phyloP scores from a whole-genome alignment of 2,888 invertebrate species.

The Arrhopalites spinosus region DNA sequence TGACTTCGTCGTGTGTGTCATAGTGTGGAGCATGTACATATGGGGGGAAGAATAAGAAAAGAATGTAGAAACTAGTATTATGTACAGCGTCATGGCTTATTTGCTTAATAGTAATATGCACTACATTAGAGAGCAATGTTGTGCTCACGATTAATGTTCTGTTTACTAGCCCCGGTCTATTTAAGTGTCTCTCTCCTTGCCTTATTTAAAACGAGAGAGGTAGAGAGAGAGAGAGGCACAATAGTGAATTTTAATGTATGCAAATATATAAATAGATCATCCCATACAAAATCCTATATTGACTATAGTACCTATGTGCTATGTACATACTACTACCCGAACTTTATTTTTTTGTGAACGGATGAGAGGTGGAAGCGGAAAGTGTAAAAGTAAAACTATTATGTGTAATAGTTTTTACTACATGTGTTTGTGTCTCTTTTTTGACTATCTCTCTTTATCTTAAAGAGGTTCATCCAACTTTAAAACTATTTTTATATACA shows the following conservation, averaged over 20 bases:
- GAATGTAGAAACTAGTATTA: background rate
- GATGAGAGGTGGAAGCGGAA: background rate
- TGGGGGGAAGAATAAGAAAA: background rate
- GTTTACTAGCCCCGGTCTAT: conserved; percentile 14
- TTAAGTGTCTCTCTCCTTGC: conserved; percentile 2
- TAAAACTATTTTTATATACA: too few species aligned
- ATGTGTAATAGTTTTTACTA: too few species aligned
- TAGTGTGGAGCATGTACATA: background rate
- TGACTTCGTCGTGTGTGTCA: conserved; percentile 15
- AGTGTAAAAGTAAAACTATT: conserved; percentile 9
- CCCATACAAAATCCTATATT: too few species aligned
- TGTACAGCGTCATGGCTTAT: conserved; percentile 35
- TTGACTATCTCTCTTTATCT: conserved; percentile 5
- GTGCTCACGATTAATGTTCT: conserved; percentile 33
- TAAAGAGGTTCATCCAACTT: too few species aligned
- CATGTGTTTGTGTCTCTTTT: too few species aligned
- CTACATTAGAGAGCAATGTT: conserved; percentile 27
- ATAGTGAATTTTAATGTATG: too few species aligned
- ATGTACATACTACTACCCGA: background rate
- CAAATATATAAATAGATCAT: too few species aligned
- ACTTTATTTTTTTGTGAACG: background rate
- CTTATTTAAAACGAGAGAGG: background rate
- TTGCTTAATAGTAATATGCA: conserved; percentile 34
- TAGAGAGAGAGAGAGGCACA: too few species aligned
- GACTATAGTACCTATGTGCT: too few species aligned